phyloP scores from a whole-genome alignment of 2,113 vertebrate genomes.

The Gambusia holbrooki region DNA sequence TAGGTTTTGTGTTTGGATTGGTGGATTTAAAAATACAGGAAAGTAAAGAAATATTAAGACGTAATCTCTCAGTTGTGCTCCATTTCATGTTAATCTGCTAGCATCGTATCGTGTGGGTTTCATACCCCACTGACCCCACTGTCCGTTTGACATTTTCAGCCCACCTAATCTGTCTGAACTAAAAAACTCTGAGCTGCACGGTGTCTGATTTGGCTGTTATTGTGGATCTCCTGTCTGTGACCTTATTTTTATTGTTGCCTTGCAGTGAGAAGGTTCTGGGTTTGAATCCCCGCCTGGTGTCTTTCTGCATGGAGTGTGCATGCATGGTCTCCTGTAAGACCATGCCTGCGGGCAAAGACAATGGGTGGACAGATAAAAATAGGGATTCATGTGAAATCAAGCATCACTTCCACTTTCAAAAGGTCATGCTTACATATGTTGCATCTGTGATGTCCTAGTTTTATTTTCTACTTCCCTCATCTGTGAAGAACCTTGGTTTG shows the following conservation, averaged over 20 bases:
- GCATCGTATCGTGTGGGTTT: background rate
- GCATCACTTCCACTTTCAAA: background rate
- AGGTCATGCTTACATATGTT: background rate
- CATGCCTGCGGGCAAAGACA: too few relatives aligned
- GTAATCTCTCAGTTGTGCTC: conserved; percentile 10
- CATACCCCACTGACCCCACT: background rate
- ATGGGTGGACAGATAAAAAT: background rate
- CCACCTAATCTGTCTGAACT: background rate
- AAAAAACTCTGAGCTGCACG: background rate
- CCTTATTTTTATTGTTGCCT: background rate
- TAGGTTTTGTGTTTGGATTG: conserved; percentile 4
- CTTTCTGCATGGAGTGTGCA: background rate
- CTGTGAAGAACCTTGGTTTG: too few relatives aligned
- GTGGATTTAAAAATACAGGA: background rate
- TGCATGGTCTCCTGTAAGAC: background rate
- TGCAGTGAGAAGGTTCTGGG: background rate
- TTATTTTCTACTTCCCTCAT: too few relatives aligned
- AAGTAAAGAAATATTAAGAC: background rate
- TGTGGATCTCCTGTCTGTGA: background rate
- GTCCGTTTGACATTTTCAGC: background rate
- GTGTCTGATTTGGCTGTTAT: background rate
- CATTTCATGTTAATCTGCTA: conserved; percentile 14
- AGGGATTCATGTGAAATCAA: background rate
- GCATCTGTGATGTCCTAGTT: too few relatives aligned
- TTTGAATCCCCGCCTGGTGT: background rate